Base-by-base conservation (phyloP, 2,797 vertebrate species). In the Mionectes olivaceus region DNA sequence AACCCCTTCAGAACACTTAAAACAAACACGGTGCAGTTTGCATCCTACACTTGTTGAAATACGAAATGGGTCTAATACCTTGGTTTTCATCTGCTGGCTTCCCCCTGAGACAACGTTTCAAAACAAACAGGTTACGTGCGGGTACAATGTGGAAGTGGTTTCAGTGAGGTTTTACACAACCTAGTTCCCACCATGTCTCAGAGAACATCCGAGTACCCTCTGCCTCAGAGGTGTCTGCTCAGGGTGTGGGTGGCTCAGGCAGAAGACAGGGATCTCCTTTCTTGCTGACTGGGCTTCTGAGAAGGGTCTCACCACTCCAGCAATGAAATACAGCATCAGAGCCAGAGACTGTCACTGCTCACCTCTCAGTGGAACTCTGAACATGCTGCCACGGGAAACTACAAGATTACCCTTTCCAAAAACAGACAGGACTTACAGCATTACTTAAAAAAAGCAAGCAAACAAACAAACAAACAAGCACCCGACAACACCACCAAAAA, bases 141-240 rank as follows among this genome's bases (percentile, higher is more conserved):
- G 79, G 86, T 76, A 90, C 28, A 43, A 21, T 0, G 11, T 87
- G 86, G 94, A 95, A 83, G 75, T 91, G 95, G 93, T 95, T 91
- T 94, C 84, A 83, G 21, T 53, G 93, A 94, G 91, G 81, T 96
- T 87, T 90, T 65, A 15, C 44, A 92, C 76, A 95, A 95, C 94
- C 63, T 13, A 89, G 78, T 87, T 87, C 76, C 60, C 71, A 94
- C 75, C 75, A 50, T 4, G 1, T 49, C 37, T 64, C 39, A 0
- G 50, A 65, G 68, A 85, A 8, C 81, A 22, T 3, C 9, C 0
- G 28, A 83, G 41, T 87, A 21, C 37, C 90, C 70, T 79, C 70
- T 28, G 47, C 15, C 77, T 82, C 74, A 30, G 80, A 89, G 64
- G 47, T 74, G 67, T 57, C 44, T 91, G 71, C n/a, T 88, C 49